Percentiles rank a stretch among this genome's conserved stretches.
Evolutionary conservation across 2,888 invertebrate genomes (phyloP).

Genomic region (Rhopalosiphum nymphaeae): DNA sequence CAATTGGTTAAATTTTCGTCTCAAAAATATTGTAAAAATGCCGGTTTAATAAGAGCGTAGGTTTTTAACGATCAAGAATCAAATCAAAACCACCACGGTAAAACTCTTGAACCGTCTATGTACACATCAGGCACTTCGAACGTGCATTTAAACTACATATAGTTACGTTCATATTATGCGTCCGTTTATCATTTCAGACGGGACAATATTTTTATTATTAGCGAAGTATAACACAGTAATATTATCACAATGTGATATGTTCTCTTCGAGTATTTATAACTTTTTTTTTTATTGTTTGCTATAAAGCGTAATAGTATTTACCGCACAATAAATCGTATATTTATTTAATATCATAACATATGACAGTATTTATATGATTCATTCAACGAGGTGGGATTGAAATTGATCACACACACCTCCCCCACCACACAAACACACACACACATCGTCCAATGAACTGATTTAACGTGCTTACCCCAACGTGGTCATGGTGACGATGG

Average conservation of each 20-base stretch:
- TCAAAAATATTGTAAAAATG: background rate
- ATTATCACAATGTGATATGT: background rate
- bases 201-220: background rate
- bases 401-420: background rate
- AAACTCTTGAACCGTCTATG: background rate
- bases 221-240: background rate
- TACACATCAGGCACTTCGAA: conserved; percentile 45
- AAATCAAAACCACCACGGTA: background rate
- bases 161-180: conserved; percentile 58
- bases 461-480: conserved; percentile 84
- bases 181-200: conserved; percentile 25
- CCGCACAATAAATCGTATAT: background rate
- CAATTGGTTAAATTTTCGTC: background rate
- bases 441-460: background rate
- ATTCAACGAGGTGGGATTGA: background rate
- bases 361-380: background rate
- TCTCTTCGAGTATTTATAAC: background rate
- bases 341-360: background rate
- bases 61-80: background rate
- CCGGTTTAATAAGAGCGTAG: background rate
- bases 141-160: conserved; percentile 60
- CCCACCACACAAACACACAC: background rate
- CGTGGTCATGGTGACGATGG: conserved; percentile 99
- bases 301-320: background rate
- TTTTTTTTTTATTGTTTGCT: background rate